Conservation (phyloP, 1,140 invertebrate species). For the Eupeodes corollae region DNA sequence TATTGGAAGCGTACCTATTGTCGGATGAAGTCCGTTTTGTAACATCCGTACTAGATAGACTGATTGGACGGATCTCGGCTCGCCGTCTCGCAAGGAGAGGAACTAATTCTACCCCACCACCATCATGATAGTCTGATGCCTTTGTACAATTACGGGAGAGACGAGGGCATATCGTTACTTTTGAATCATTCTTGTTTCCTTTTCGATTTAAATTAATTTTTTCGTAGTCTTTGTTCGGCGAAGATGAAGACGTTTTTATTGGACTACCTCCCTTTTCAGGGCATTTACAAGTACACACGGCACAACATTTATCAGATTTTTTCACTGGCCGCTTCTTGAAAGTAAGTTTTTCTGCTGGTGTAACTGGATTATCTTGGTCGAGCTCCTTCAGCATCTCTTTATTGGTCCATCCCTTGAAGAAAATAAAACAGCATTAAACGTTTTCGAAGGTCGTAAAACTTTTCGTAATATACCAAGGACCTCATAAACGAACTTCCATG, state of each 20-base stretch:
- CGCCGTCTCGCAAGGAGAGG: slow-evolving; percentile 45
- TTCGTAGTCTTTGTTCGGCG: slow-evolving; percentile 9
- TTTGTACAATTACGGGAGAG: slow-evolving; percentile 8
- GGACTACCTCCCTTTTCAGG: slow-evolving; percentile 13
- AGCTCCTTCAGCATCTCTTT: slow-evolving; percentile 33
- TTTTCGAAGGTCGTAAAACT: not conserved
- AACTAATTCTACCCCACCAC: slow-evolving; percentile 50
- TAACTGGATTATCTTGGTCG: slow-evolving; percentile 34
- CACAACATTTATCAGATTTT: slow-evolving; percentile 26
- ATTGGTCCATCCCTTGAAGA: slow-evolving; percentile 29
- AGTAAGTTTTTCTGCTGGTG: slow-evolving; percentile 28
- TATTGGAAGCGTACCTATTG: slow-evolving; percentile 35
- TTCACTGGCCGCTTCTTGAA: slow-evolving; percentile 23
- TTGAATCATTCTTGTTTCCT: slow-evolving; percentile 10
- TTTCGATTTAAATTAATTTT: not conserved
- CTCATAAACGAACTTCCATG: slow-evolving; percentile 48
- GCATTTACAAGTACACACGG: slow-evolving; percentile 29
- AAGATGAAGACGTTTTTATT: not conserved
- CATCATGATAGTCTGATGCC: slow-evolving; percentile 10
- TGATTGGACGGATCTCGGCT: slow-evolving; percentile 32
- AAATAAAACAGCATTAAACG: not conserved
- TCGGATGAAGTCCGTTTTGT: slow-evolving; percentile 39
- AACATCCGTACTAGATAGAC: slow-evolving; percentile 46
- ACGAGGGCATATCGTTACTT: slow-evolving; percentile 14
- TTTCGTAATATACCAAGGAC: slow-evolving; percentile 43